These are phyloP conservation scores for Morpho achilles DNA, from an alignment of 2,888 invertebrate species.

Conservation along the genomic window DNA sequence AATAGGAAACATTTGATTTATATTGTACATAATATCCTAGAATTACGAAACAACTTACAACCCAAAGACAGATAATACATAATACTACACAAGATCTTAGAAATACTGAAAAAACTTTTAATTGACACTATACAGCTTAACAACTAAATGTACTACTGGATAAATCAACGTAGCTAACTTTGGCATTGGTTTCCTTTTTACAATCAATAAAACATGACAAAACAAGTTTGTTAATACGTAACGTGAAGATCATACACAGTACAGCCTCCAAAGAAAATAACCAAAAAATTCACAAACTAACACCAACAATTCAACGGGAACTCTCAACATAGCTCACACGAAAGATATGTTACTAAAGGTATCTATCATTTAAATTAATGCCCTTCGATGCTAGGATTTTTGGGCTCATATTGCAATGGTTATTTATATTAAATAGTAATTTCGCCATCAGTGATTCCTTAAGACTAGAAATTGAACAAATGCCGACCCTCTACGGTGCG, in stretches of 20 bases:
- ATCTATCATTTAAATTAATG: constrained; percentile 60
- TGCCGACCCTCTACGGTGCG: constrained; percentile 35
- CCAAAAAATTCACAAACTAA: constrained; percentile 54
- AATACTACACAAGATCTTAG: constrained; percentile 68
- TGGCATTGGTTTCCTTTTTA: constrained; percentile 77
- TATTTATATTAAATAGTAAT: constrained; percentile 38
- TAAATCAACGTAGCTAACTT: constrained; percentile 78
- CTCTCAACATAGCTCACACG: constrained; percentile 54
- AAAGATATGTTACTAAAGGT: constrained; percentile 68
- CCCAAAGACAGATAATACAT: constrained; percentile 45
- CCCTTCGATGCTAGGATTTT: constrained; percentile 60
- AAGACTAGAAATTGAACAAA: constrained; percentile 73
- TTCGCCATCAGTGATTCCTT: constrained; percentile 59
- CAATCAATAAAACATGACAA: constrained; percentile 71
- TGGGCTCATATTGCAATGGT: constrained; percentile 68
- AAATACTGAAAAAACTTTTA: constrained; percentile 72
- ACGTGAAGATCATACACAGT: constrained; percentile 46
- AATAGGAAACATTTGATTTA: constrained; percentile 77
- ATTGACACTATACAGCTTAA: constrained; percentile 78
- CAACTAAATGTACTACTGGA: constrained; percentile 57
- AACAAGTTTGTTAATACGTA: constrained; percentile 66
- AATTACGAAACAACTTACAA: constrained; percentile 68
- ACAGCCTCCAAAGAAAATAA: constrained; percentile 52
- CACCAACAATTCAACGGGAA: constrained; percentile 68
- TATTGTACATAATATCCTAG: constrained; percentile 68